phyloP scores from a whole-genome alignment of 2,113 vertebrate species.

The Coptodon bakossiorum region DNA sequence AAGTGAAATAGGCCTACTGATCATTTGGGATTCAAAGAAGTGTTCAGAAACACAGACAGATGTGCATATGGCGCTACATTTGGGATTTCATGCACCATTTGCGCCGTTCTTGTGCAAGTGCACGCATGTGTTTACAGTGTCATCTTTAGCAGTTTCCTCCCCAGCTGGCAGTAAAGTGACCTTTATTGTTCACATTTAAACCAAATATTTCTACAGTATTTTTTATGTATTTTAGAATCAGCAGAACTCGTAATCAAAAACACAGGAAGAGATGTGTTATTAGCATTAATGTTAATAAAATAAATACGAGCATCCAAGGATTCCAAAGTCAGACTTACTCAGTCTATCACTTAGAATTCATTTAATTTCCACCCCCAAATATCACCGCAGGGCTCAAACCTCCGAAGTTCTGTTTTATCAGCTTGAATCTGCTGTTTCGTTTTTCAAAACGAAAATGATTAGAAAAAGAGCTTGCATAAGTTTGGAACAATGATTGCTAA shows the following conservation, averaged over 20 bases:
- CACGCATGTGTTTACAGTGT: neutral
- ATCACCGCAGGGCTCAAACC: neutral
- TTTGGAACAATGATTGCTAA: neutral
- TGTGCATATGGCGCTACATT: conserved; percentile 34
- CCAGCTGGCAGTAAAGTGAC: neutral
- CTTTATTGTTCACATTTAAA: neutral
- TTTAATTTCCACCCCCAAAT: neutral
- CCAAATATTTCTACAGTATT: neutral
- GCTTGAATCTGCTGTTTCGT: neutral
- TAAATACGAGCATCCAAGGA: neutral
- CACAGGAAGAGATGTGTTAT: no score
- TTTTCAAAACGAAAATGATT: neutral
- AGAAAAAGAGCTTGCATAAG: neutral
- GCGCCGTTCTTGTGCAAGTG: neutral
- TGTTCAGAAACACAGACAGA: neutral
- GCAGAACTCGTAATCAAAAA: neutral
- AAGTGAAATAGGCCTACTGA: neutral
- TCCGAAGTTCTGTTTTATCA: neutral
- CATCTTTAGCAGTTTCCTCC: neutral
- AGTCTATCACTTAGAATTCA: neutral
- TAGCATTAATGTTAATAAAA: neutral
- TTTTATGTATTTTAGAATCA: neutral
- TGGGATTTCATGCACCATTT: conserved; percentile 60
- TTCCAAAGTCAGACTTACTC: neutral
- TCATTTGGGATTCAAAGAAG: neutral